Base-by-base conservation (phyloP, 2,113 vertebrate species). In the Ellobius talpinus region DNA sequence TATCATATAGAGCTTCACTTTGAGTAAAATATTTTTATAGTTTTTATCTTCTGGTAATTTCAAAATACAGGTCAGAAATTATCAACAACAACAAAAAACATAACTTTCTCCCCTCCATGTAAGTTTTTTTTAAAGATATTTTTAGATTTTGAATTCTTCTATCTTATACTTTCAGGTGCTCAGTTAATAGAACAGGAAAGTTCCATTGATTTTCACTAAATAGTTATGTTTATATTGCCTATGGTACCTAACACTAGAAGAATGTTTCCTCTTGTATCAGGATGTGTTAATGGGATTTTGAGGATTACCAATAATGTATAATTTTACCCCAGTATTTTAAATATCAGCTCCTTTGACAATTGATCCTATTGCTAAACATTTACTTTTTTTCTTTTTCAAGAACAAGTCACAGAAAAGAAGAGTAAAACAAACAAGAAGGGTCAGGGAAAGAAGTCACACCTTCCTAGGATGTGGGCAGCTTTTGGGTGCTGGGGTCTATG, bases 281-380 rank as follows among this genome's bases (percentile, higher is more conserved):
- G 63, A 1, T 65, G 31, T 89, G 90, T 52, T 68, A 66, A 72
- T 21, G 16, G 33, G 36, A 95, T 93, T 45, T 92, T 19, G 77
- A 5, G 21, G 8, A 26, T 8, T 50, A 23, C 0, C 91, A 12
- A 52, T 58, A 87, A 76, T 26, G 91, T 82, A 31, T 45, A 55
- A 76, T 94, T 97, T 96, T 73, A 95, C 7, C 36, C n/a, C 39
- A 74, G 81, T 7, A 94, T 92, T 7, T 90, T 92, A 50, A 88
- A 74, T 90, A 92, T 90, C n/a, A 89, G 21, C 47, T 91, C 90
- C 11, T 78, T 87, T 94, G 29, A 77, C 45, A 90, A 85, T 21
- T 45, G 24, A 52, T 58, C 31, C 31, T 76, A 5, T 91, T 86
- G 39, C 21, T 90, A 39, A 97, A 87, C 21, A 79, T 42, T 91